Evolutionary conservation across 2,888 invertebrate genomes (phyloP), one percentile per base, ranked within the genome.

Genomic region (Eremobia ochroleuca): DNA sequence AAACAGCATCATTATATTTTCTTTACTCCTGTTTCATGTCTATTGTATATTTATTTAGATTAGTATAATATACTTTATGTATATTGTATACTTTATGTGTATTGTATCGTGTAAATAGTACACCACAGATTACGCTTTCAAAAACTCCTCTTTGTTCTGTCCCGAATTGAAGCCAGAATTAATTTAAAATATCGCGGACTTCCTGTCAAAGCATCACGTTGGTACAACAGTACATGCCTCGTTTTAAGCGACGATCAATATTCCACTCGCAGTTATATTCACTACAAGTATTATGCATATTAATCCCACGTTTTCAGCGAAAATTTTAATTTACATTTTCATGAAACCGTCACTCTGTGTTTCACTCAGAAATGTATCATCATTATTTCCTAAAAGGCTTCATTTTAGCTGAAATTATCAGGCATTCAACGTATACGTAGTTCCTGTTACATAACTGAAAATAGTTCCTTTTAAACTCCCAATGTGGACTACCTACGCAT

Each of bases 401-500:
- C 31, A 72, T 86, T 76, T 62, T 49, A 66, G 43, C 46, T 49
- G 37, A 25, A 73, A 83, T 71, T 67, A 49, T 77, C 34, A 65
- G 25, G 21, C 55, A 31, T 71, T 71, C 40, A 68, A 59, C 43
- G 25, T 68, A 37, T 34, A 34, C 65, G 2, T 67, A 59, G 52
- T 77, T 69, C 28, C 43, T 52, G 49, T 69, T 49, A 66, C 4
- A 55, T 66, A 62, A 43, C n/a, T 78, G 40, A 25, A 80, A 52
- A 67, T 43, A 73, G 40, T 83, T 73, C 49, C 31, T 75, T 59
- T 58, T 49, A 65, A 77, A 70, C 52, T 49, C 0, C 5, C 31
- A 58, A 31, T 28, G 25, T 88, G 87, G 82, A 75, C 49, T 43
- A 77, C 87, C 89, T 87, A 88, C 76, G 13, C 66, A 70, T 34